Percentiles rank a stretch among this genome's conserved stretches.
Conservation (phyloP, 2,113 vertebrate species). For the Cavia porcellus region DNA sequence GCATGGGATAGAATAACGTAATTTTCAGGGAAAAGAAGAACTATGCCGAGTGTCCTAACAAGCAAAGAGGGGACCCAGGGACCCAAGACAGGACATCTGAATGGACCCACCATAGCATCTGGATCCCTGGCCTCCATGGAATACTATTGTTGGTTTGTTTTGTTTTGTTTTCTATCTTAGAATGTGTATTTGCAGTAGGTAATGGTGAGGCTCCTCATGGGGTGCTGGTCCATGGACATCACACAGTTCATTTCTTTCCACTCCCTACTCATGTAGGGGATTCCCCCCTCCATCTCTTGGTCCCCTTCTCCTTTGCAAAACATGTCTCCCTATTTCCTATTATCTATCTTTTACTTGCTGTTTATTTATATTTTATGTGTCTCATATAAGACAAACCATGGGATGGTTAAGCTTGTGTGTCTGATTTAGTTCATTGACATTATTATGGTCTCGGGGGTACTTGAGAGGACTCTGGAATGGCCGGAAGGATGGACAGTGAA, state of each 20-base stretch:
- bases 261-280: background rate
- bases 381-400: background rate
- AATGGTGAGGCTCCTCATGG: background rate
- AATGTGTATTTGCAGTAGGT: background rate
- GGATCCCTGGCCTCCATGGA: background rate
- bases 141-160: no score
- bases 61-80: background rate
- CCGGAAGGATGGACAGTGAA: background rate
- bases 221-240: background rate
- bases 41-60: background rate
- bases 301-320: background rate
- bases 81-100: background rate
- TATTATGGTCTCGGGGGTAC: background rate
- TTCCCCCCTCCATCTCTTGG: background rate
- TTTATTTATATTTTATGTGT: background rate
- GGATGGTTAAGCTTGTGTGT: background rate
- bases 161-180: background rate
- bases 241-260: background rate
- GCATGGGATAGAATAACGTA: background rate
- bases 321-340: background rate
- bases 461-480: background rate
- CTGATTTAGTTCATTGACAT: background rate
- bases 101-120: rapidly evolving
- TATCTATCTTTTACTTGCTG: background rate
- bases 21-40: background rate